Evolutionary conservation across 1,140 invertebrate species (phyloP).

Genomic region (Drosophila chauvacae): DNA sequence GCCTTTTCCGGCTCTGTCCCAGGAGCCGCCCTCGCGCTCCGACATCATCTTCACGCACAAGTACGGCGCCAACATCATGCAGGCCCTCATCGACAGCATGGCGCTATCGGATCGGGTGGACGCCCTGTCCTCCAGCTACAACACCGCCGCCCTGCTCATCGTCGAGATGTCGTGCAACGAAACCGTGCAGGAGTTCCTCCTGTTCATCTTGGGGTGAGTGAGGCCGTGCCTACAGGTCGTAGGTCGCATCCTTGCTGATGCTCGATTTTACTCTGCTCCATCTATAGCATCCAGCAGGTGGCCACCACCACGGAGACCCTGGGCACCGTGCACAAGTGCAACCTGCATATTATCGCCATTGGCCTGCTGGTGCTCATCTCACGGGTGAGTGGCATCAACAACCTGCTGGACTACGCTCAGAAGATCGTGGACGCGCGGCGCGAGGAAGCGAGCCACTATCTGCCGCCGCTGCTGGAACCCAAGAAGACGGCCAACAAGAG

Average conservation of each 20-base stretch:
- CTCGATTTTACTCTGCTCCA: background rate
- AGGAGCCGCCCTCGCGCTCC: constrained; percentile 94
- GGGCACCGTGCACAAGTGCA: constrained; percentile 90
- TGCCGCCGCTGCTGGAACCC: constrained; percentile 89
- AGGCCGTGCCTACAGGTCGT: no score
- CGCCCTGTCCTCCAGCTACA: constrained; percentile 92
- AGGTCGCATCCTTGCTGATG: no score
- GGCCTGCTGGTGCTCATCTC: constrained; percentile 90
- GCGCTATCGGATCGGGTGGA: constrained; percentile 77
- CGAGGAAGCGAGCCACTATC: constrained; percentile 88
- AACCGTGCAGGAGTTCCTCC: constrained; percentile 93
- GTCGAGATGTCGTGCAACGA: constrained; percentile 96
- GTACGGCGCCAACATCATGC: constrained; percentile 93
- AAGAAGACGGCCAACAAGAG: constrained; percentile 83
- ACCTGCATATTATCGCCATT: constrained; percentile 92
- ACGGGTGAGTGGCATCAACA: constrained; percentile 78
- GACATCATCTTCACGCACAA: constrained; percentile 99
- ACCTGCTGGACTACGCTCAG: constrained; percentile 79
- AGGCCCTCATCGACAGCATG: constrained; percentile 88
- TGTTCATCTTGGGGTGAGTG: constrained; percentile 90
- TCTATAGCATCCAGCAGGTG: constrained; percentile 90
- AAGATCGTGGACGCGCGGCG: constrained; percentile 87
- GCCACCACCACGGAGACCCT: constrained; percentile 90
- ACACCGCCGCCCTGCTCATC: constrained; percentile 94
- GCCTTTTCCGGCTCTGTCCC: constrained; percentile 86